phyloP scores from a whole-genome alignment of 2,888 invertebrate species.

The Chloroclystis v-ata region DNA sequence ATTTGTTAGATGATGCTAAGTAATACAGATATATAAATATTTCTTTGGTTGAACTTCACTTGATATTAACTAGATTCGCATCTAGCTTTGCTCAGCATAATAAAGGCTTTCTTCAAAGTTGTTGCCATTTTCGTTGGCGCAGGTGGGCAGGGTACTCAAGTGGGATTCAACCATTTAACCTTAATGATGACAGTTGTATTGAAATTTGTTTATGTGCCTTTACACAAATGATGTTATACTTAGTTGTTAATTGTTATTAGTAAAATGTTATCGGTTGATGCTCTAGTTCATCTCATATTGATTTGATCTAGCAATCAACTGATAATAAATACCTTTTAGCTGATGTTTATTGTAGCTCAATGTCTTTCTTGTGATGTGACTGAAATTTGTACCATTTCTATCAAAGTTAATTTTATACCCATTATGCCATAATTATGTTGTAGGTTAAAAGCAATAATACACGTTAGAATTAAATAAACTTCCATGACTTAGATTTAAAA shows the following conservation, averaged over 20 bases:
- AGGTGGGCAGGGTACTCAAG: slow-evolving; percentile 9
- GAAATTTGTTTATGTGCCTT: slow-evolving; percentile 50
- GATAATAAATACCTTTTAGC: slow-evolving; percentile 12
- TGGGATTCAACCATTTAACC: slow-evolving; percentile 11
- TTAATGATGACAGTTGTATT: slow-evolving; percentile 41
- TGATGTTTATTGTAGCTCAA: slow-evolving; percentile 51
- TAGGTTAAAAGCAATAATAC: slow-evolving; percentile 1
- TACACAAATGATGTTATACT: slow-evolving; percentile 31
- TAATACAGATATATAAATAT: slow-evolving; percentile 6
- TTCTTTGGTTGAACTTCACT: slow-evolving; percentile 2
- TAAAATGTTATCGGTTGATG: slow-evolving; percentile 16
- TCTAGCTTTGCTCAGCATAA: background rate
- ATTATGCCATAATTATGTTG: background rate
- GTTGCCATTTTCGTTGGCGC: slow-evolving; percentile 3
- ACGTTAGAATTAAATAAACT: background rate
- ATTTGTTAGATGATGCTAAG: slow-evolving; percentile 2
- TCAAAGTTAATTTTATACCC: slow-evolving; percentile 22
- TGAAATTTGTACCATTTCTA: slow-evolving; percentile 43
- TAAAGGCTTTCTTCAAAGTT: background rate
- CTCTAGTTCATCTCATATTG: slow-evolving; percentile 5
- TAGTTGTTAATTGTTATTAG: slow-evolving; percentile 39
- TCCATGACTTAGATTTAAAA: background rate
- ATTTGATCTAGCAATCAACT: slow-evolving; percentile 19
- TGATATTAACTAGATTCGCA: background rate
- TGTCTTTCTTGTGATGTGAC: slow-evolving; percentile 46